Evolutionary conservation across 2,888 invertebrate species (phyloP).

Genomic region (Psococerastis gibbosa): DNA sequence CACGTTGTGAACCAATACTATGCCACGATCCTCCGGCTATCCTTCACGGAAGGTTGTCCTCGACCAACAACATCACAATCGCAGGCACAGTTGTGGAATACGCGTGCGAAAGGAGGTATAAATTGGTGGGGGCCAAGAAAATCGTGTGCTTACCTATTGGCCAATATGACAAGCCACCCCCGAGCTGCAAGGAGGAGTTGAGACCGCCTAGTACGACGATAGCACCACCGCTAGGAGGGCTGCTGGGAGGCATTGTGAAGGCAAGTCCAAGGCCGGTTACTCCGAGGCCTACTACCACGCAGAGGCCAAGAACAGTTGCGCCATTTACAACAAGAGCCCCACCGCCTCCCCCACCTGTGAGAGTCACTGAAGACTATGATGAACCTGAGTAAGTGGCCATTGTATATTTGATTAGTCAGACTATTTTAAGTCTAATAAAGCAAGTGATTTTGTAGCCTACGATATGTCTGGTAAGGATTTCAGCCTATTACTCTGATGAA

Average conservation of each 20-base stretch:
- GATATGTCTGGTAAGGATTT: no score
- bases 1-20: slow-evolving; percentile 60
- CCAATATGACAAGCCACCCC: slow-evolving; percentile 56
- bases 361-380: not conserved
- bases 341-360: slow-evolving; percentile 21
- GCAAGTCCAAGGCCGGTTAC: slow-evolving; percentile 17
- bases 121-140: slow-evolving; percentile 43
- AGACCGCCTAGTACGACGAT: slow-evolving; percentile 18
- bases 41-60: slow-evolving; percentile 36
- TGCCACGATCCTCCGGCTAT: slow-evolving; percentile 50
- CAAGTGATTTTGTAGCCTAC: no score
- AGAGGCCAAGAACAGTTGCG: slow-evolving; percentile 20
- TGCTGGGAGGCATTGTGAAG: slow-evolving; percentile 17
- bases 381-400: not conserved
- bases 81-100: slow-evolving; percentile 56
- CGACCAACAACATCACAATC: slow-evolving; percentile 37
- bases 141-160: slow-evolving; percentile 57
- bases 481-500: no score
- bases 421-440: slow-evolving; percentile 21
- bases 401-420: slow-evolving; percentile 22
- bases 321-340: slow-evolving; percentile 26
- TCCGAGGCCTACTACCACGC: slow-evolving; percentile 21
- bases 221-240: slow-evolving; percentile 19
- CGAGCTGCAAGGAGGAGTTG: slow-evolving; percentile 41
- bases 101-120: slow-evolving; percentile 47